phyloP scores from a whole-genome alignment of 2,797 vertebrate genomes.

The Ctenosaura bakeri region DNA sequence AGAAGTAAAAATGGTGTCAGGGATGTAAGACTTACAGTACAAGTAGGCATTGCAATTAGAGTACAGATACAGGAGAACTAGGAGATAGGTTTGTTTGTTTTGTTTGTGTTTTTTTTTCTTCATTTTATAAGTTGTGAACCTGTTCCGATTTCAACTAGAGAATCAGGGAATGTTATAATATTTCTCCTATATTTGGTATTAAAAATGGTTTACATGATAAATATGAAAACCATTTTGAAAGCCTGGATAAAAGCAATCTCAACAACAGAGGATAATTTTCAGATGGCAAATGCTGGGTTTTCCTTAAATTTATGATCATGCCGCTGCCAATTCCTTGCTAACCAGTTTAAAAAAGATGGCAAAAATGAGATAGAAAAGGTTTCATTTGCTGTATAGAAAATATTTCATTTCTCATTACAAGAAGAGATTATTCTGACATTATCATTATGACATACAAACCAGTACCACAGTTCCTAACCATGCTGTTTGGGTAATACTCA shows the following conservation, averaged over 20 bases:
- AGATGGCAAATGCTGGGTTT: background rate
- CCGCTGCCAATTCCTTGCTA: background rate
- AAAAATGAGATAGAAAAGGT: background rate
- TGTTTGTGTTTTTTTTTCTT: no score
- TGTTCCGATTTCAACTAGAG: constrained; percentile 6
- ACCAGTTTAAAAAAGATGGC: background rate
- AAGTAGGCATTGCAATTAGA: accelerated
- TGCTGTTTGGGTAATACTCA: background rate
- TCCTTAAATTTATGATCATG: accelerated
- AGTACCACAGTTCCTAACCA: background rate
- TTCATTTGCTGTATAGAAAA: background rate
- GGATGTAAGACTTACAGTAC: constrained; percentile 12
- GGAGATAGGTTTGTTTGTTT: background rate
- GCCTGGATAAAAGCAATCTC: background rate
- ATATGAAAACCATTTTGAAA: background rate
- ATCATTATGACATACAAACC: background rate
- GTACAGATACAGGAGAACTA: background rate
- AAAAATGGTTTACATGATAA: background rate
- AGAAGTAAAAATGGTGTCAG: constrained; percentile 24
- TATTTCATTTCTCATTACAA: background rate
- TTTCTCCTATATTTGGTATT: background rate
- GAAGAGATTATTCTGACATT: background rate
- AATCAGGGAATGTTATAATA: background rate
- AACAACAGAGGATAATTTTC: background rate
- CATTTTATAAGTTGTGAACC: background rate